Base-by-base conservation (phyloP, 2,888 invertebrate genomes). In the Diarsia brunnea region DNA sequence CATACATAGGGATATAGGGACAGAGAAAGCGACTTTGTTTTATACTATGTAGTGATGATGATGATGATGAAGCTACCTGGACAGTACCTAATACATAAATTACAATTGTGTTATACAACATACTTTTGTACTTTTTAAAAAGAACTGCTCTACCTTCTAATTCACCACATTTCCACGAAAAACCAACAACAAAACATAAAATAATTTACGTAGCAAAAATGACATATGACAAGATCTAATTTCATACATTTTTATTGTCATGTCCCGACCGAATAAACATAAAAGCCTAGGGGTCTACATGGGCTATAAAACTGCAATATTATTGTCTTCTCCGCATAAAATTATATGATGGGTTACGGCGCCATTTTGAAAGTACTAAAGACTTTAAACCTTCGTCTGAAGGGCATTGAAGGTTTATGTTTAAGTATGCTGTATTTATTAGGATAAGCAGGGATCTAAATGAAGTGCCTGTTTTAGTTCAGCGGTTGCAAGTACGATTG, bases 181-280 rank as follows among this genome's bases (percentile, higher is more conserved):
- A 47, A 12, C 45, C 7, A 11, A 47, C 14, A 47, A 3, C 3
- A 12, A 47, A 12, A 47, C 3, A 49, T 55, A 47, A 21, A 27
- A 60, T 69, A 70, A 73, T 79, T 63, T 71, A 86, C 49, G 27
- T 31, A 60, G 16, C 55, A 73, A 70, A 61, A 65, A 73, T 55
- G 63, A 61, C 69, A 69, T 67, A 79, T 76, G 27, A 79, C 49
- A 67, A 79, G 66, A 71, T 77, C 79, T 84, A 47, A 79, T 73
- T 82, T 78, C 68, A 74, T 60, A 78, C 31, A 61, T 73, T 87
- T 84, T 85, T 85, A 86, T 69, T 83, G 87, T 75, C 71, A 83
- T 65, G 58, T 69, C 55, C 21, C 64, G 21, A 64, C 73, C 69
- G 64, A 78, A 87, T 77, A 77, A 73, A 73, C 86, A 78, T 87